These are phyloP conservation scores for Phoxinus phoxinus DNA, from an alignment of 2,113 vertebrate species.

Conservation along the genomic window DNA sequence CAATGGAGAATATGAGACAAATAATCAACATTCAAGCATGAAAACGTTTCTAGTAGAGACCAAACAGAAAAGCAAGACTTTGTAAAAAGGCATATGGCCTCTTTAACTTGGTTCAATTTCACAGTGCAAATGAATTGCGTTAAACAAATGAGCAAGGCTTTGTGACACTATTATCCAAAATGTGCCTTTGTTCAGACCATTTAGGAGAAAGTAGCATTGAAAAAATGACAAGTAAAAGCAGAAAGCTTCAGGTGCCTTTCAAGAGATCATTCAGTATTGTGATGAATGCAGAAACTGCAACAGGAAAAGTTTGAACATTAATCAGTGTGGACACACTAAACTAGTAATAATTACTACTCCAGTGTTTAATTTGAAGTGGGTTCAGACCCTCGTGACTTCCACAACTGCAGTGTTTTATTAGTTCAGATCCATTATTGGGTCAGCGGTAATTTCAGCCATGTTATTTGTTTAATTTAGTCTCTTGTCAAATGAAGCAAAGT, in stretches of 20 bases:
- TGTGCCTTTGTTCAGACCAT: neutral
- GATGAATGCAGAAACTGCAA: neutral
- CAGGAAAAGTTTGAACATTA: neutral
- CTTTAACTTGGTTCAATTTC: too few species aligned
- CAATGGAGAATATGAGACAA: too few species aligned
- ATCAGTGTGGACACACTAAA: neutral
- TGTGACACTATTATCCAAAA: neutral
- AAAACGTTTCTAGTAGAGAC: too few species aligned
- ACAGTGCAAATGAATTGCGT: too few species aligned
- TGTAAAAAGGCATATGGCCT: too few species aligned
- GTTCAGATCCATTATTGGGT: constrained; percentile 37
- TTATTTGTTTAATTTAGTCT: constrained; percentile 36
- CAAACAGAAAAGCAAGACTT: too few species aligned
- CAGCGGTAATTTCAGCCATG: constrained; percentile 33
- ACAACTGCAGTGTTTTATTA: constrained; percentile 21
- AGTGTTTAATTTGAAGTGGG: constrained; percentile 9
- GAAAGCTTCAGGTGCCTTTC: neutral
- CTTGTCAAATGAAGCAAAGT: constrained; percentile 37
- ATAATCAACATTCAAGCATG: too few species aligned
- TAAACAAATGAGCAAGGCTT: too few species aligned
- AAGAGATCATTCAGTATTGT: neutral
- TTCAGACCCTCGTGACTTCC: constrained; percentile 24
- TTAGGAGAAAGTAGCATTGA: neutral
- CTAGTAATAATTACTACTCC: neutral
- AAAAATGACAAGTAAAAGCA: neutral